Evolutionary conservation across 1,140 invertebrate species (phyloP).

Genomic region (Ephestia elutella): DNA sequence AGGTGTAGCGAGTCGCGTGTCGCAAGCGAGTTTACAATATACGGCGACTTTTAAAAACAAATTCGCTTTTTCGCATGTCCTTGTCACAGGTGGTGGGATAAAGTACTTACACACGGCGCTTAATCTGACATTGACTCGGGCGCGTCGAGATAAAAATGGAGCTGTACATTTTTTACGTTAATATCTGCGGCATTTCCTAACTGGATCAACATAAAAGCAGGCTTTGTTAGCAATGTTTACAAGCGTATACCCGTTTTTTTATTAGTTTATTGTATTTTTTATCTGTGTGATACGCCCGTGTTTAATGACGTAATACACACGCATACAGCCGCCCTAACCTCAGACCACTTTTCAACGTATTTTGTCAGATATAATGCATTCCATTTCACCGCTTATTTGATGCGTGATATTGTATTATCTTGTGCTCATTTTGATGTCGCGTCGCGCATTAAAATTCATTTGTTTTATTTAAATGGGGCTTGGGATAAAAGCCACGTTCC

Average conservation of each 20-base stretch:
- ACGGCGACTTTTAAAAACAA: constrained; percentile 9
- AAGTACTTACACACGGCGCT: constrained; percentile 28
- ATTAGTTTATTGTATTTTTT: constrained; percentile 15
- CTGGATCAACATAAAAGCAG: constrained; percentile 19
- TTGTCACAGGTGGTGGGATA: constrained; percentile 27
- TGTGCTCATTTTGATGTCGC: not conserved
- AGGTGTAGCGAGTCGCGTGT: not conserved
- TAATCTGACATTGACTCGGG: constrained; percentile 30
- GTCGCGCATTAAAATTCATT: constrained; percentile 16
- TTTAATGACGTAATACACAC: too few relatives aligned
- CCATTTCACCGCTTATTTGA: constrained; percentile 8
- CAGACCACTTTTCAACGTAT: not conserved
- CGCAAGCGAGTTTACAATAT: not conserved
- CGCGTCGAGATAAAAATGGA: constrained; percentile 14
- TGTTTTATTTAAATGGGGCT: constrained; percentile 15
- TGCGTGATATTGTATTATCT: constrained; percentile 9
- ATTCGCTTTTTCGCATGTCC: constrained; percentile 10
- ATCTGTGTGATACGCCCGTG: not conserved
- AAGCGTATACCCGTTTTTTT: constrained; percentile 19
- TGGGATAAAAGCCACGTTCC: constrained; percentile 6
- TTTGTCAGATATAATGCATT: not conserved
- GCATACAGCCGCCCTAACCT: not conserved
- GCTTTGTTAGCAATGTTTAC: constrained; percentile 17
- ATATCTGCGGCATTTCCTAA: constrained; percentile 15
- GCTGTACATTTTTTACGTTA: constrained; percentile 16